Base-by-base conservation (phyloP, 2,797 vertebrate species). In the Liparis tanakae region DNA sequence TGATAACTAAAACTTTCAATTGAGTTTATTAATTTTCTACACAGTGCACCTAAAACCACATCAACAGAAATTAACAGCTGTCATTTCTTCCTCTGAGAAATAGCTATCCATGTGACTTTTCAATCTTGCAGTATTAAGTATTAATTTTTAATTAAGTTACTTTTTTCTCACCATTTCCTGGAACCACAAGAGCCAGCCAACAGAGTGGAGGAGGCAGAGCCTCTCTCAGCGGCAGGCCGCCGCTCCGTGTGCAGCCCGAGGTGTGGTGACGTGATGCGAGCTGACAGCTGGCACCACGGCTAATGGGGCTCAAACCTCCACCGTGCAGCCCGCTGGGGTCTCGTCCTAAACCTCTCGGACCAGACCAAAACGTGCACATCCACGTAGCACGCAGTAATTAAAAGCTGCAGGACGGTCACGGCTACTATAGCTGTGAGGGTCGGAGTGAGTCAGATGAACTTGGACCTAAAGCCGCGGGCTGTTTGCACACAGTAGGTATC, bases 211-310 rank as follows among this genome's bases (percentile, higher is more conserved):
- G 60, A 69, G 73, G 63, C 62, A 54, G 84, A 79, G 80, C 48
- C 59, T 78, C 79, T 78, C 83, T 74, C 85, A 89, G 88, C 88
- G 36, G 88, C 85, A 83, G 84, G 80, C 90, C 83, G 84, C 83
- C 67, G 85, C 90, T 3, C 89, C 65, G 87, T 74, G 76, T 85
- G 90, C 76, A 72, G 87, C 81, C 87, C 84, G 81, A 92, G 86
- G 87, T 91, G 87, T 82, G 78, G 83, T 89, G 89, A 89, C 81
- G 50, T 88, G 87, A 93, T 90, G 80, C 14, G 59, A 85, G 85
- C 79, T 88, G 92, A 92, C 90, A 91, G 88, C 71, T 88, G 83
- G 81, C 88, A 88, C 83, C 78, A 62, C 81, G 87, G 89, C 85
- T 83, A 90, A 85, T 59, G 67, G 67, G 75, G 80, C 82, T 83